Base-by-base conservation (phyloP, 2,113 vertebrate species). In the Corythornis madagascariensis region DNA sequence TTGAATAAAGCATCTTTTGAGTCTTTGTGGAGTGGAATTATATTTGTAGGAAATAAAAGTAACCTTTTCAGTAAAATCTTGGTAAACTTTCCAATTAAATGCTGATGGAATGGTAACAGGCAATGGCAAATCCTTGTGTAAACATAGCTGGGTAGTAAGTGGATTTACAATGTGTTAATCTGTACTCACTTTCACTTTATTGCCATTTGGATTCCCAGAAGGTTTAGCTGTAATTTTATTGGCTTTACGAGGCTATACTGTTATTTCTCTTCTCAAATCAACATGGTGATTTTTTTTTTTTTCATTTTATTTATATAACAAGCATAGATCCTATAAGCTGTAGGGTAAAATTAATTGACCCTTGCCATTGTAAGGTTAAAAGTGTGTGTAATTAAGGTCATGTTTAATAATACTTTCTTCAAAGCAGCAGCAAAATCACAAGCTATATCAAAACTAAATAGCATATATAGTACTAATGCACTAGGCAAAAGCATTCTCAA, bases 221-320 rank as follows among this genome's bases (percentile, higher is more conserved):
- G 98, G 98, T 99, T 99, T 99, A 99, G 97, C 98, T 98, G 98
- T 98, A 98, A 97, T 98, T 98, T 98, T 97, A 98, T 98, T 98
- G 98, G 97, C 97, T 98, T 97, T 98, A 98, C 98, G 98, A 98
- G 94, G 96, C 97, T 97, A 96, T 98, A 97, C 98, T 97, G 93
- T 86, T 95, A 92, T 96, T 97, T 96, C 84, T 84, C 86, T 95
- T 96, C 97, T 86, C 94, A 96, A 94, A 97, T 96, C 88, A 95
- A 86, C 78, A 75, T 15, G 3, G 33, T 94, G 79, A 78, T 86
- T 82, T 56, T 13, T 76, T 86, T 82, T 94, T 89, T 87, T 81
- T 55, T 17, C n/a, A 71, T 93, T 90, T 95, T 95, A 95, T 95
- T 94, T 97, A 77, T 96, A 95, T 97, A 97, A 94, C 89, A 95